Base-by-base conservation (phyloP, 64 coral and sea anemone species). In the Catalaphyllia jardinei region DNA sequence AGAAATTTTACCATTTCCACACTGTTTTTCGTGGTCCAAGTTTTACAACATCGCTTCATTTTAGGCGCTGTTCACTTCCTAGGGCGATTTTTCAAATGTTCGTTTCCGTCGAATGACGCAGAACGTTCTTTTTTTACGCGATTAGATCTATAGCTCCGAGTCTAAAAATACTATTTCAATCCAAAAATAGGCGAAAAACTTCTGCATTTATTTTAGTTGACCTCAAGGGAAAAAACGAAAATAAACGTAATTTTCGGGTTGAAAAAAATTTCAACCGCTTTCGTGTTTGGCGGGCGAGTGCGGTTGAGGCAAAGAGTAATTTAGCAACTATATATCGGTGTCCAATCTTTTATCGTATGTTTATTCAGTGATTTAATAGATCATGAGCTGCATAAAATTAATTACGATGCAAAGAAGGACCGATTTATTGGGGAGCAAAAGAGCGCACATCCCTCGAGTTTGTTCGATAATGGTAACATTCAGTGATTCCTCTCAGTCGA, bases 81-180 rank as follows among this genome's bases (percentile, higher is more conserved):
- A 10, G 35, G 62, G 81, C 63, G n/a, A 71, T 71, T n/a, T 46
- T 64, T 49, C 62, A 49, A 65, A 65, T 39, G 79, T 20, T 85
- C 6, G 62, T 67, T 85, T 85, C 81, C 81, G 62, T 50, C 33
- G 22, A 46, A 27, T 85, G 81, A 85, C 81, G n/a, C 81, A 85
- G 29, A 71, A 46, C 19, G 42, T 65, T 22, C 17, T 22, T 20
- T 8, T 65, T 22, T 5, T 31, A 50, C 67, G 60, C 16, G 19
- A 65, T 83, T 51, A 16, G n/a, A 33, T 31, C 17, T 38, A 3
- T 46, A 46, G 61, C 69, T 67, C 8, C 24, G 0, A 4, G 24
- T 85, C 81, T 85, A 67, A 50, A 71, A 85, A 85, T 85, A 67
- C 31, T 65, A 12, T n/a, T 69, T 61, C 25, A 29, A 80, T 28